These are phyloP conservation scores for Cebuella pygmaea DNA, from an alignment of 2,797 vertebrate species.

Conservation along the genomic window DNA sequence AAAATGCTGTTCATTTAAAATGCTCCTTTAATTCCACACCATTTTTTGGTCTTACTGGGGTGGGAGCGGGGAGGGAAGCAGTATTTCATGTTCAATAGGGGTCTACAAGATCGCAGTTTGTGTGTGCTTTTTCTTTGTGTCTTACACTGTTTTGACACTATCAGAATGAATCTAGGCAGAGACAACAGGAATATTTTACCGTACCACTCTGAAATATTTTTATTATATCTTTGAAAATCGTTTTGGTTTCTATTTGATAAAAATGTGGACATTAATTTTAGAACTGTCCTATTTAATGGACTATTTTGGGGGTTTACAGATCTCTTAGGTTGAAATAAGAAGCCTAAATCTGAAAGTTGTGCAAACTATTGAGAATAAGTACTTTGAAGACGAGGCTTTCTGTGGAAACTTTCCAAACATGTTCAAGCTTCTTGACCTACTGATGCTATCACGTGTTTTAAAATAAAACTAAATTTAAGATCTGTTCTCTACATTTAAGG, in stretches of 20 bases:
- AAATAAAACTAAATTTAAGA: constrained; percentile 14
- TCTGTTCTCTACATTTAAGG: background rate
- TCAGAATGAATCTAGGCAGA: background rate
- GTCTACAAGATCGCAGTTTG: background rate
- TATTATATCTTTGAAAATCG: constrained; percentile 29
- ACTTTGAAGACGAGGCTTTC: background rate
- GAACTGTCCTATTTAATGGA: background rate
- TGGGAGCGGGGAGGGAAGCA: background rate
- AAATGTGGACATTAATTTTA: constrained; percentile 7
- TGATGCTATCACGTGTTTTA: constrained; percentile 32
- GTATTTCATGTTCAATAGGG: background rate
- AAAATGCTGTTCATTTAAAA: background rate
- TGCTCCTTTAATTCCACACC: background rate
- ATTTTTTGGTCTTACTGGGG: background rate
- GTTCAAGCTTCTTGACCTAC: background rate
- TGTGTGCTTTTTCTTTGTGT: constrained; percentile 19
- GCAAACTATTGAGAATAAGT: constrained; percentile 24
- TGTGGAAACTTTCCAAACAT: constrained; percentile 16
- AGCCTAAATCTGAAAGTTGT: constrained; percentile 35
- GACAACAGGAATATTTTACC: background rate
- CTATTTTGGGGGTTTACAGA: background rate
- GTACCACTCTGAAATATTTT: background rate
- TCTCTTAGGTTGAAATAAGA: background rate
- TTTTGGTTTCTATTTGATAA: constrained; percentile 40
- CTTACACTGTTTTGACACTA: background rate